Base-by-base conservation (phyloP, 2,797 vertebrate species). In the Sebastes nivosus region DNA sequence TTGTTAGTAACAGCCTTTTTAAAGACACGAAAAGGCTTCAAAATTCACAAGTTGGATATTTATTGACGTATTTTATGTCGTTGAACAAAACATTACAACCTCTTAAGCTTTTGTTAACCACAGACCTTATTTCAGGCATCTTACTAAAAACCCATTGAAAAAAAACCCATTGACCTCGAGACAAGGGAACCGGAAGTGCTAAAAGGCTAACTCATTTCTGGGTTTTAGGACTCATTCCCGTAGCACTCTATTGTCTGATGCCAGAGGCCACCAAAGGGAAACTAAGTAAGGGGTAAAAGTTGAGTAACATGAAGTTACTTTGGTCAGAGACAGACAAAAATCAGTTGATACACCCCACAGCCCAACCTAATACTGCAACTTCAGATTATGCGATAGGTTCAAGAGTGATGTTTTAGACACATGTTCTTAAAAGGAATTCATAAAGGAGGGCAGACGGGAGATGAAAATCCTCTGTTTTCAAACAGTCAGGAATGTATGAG, bases 401-500 rank as follows among this genome's bases (percentile, higher is more conserved):
- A 67, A 69, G 52, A 69, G 61, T 67, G 70, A 70, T 64, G 30
- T 90, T 87, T 82, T 38, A 67, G 24, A 77, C 27, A 1, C 30
- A 25, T 76, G 63, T 64, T 77, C 71, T 46, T 71, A 55, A 72
- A 55, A 60, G 57, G 64, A 81, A 70, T 80, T 67, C 60, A 57
- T 78, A 24, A 83, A 88, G 78, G 29, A 83, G 55, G 61, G 57
- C 18, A 29, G 58, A 61, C 75, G 42, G 42, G 50, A 82, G 84
- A 83, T 85, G 66, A 90, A 89, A 86, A 81, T 54, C 80, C 65
- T 83, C 67, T 73, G 52, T 76, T 85, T 87, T 84, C n/a, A 59
- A 83, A 74, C 61, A 61, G 80, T 70, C 74, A 86, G 88, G 87
- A 89, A 89, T 89, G 84, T 70, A 65, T 70, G 79, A 82, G 84